Evolutionary conservation across 1,140 invertebrate genomes (phyloP).

Genomic region (Olivierus martensii): DNA sequence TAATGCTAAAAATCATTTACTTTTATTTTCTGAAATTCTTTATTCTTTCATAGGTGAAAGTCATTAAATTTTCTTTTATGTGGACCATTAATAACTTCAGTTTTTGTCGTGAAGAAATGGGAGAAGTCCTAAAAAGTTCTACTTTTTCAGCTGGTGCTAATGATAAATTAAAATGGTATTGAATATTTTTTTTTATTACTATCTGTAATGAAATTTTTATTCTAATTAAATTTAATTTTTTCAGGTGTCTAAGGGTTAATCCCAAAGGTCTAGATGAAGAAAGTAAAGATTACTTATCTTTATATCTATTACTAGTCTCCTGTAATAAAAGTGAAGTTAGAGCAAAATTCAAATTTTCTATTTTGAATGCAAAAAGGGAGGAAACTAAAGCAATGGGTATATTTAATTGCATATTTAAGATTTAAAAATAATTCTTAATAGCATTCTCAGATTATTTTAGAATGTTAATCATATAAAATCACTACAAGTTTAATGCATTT

Average conservation of each 20-base stretch:
- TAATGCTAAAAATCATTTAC: no score
- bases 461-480: no score
- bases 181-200: slow-evolving; percentile 33
- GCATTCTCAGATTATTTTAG: no score
- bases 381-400: slow-evolving; percentile 98
- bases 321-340: slow-evolving; percentile 99
- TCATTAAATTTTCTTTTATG: slow-evolving; percentile 99
- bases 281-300: slow-evolving; percentile 97
- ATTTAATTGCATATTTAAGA: no score
- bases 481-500: no score
- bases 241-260: slow-evolving; percentile 93
- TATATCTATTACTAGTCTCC: slow-evolving; percentile 95
- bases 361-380: slow-evolving; percentile 98
- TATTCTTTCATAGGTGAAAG: slow-evolving; percentile 26
- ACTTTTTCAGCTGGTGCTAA: slow-evolving; percentile 98
- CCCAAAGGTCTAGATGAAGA: slow-evolving; percentile 99
- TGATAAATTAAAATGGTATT: slow-evolving; percentile 93
- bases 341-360: slow-evolving; percentile 99
- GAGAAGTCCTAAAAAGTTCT: slow-evolving; percentile 97
- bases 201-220: neutral
- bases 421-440: no score
- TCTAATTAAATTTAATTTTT: slow-evolving; percentile 15
- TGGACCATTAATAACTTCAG: slow-evolving; percentile 99
- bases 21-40: no score
- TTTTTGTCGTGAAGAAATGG: slow-evolving; percentile 99